phyloP scores from a whole-genome alignment of 2,113 vertebrate species.

The Chloropsis hardwickii region DNA sequence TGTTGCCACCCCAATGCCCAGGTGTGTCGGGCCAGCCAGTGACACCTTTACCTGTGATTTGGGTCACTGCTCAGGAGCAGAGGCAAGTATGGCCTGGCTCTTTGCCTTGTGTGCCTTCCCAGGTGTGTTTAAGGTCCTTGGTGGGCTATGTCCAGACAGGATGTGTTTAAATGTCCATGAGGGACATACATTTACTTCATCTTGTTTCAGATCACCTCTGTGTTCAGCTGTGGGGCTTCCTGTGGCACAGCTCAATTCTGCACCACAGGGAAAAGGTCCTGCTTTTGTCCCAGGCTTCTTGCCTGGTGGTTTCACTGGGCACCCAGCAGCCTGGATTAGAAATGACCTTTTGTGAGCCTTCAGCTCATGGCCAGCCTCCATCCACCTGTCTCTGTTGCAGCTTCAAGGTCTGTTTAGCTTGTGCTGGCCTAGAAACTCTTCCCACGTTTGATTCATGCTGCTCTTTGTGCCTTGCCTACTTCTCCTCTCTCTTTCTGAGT shows the following conservation, averaged over 20 bases:
- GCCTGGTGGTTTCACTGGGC: not conserved
- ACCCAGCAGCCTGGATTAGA: not conserved
- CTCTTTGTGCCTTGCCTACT: not conserved
- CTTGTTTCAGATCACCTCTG: not conserved
- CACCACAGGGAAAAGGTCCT: not conserved
- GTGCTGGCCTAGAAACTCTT: not conserved
- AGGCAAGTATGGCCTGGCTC: not conserved
- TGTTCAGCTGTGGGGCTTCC: not conserved
- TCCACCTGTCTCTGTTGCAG: not conserved
- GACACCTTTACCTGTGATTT: not conserved
- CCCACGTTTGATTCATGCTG: not conserved
- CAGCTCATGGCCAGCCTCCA: not conserved
- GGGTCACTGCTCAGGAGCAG: not conserved
- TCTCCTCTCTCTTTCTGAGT: not conserved
- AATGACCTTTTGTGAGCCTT: not conserved
- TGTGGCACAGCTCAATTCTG: not conserved
- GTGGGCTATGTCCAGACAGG: not conserved
- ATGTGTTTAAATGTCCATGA: not conserved
- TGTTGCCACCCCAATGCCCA: not conserved
- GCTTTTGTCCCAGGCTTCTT: not conserved
- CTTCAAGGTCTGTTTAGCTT: not conserved
- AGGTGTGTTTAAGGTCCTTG: not conserved
- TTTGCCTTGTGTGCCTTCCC: not conserved
- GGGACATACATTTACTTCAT: not conserved
- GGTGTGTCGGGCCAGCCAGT: not conserved